Conservation (phyloP, 2,888 invertebrate genomes). For the Nomada goodeniana region DNA sequence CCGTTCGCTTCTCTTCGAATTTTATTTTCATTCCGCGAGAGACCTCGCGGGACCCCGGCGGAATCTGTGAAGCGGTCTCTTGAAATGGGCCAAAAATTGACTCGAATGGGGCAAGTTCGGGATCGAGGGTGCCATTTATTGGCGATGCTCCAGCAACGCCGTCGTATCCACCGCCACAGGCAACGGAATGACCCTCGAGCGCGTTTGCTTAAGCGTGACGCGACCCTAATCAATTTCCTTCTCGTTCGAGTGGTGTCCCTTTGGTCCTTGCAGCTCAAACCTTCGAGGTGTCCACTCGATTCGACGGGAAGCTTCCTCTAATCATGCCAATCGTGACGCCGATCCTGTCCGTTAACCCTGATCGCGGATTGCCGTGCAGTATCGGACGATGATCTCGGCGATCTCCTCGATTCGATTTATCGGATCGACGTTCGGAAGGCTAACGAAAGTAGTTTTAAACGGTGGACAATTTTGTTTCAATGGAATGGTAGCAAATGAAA, state of each 20-base stretch:
- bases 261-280: constrained; percentile 1
- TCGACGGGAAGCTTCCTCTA: constrained; percentile 45
- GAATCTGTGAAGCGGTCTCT: neutral
- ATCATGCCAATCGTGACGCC: constrained; percentile 36
- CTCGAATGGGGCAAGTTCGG: constrained; percentile 62
- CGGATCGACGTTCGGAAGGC: too few relatives aligned
- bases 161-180: constrained; percentile 35
- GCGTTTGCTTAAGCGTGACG: constrained; percentile 63
- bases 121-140: constrained; percentile 68
- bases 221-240: constrained; percentile 71
- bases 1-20: neutral
- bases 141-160: constrained; percentile 45
- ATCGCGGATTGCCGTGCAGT: constrained; percentile 7
- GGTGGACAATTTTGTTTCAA: too few relatives aligned
- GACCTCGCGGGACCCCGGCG: neutral
- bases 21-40: neutral
- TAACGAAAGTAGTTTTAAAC: too few relatives aligned
- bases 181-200: constrained; percentile 44
- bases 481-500: too few relatives aligned
- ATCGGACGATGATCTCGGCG: neutral
- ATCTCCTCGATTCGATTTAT: neutral
- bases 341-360: constrained; percentile 31
- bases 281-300: constrained; percentile 41
- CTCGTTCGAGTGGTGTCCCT: constrained; percentile 35
- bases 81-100: constrained; percentile 49